Percentiles rank a stretch among this genome's conserved stretches.
These are phyloP conservation scores for Saguinus midas DNA, from an alignment of 2,113 vertebrate species.

Conservation along the genomic window DNA sequence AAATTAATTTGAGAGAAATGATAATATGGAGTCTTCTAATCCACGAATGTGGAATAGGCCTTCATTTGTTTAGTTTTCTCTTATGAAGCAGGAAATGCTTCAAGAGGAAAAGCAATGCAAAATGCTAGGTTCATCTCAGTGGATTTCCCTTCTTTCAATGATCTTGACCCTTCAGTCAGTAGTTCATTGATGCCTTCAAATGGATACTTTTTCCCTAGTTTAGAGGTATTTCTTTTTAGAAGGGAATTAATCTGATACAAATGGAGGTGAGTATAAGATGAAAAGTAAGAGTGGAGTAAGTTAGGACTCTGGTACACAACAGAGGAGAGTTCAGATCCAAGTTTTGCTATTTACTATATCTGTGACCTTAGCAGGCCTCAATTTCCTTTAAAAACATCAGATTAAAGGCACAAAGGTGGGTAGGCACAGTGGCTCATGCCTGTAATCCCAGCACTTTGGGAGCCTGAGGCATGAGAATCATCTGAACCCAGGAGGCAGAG, in stretches of 20 bases:
- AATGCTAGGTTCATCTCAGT: background rate
- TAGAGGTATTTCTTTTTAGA: background rate
- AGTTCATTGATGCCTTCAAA: background rate
- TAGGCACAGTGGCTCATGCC: no score
- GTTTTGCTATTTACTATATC: background rate
- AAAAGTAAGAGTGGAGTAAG: background rate
- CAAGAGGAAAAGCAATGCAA: background rate
- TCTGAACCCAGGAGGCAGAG: no score
- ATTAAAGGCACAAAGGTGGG: background rate
- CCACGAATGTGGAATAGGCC: background rate
- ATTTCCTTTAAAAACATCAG: background rate
- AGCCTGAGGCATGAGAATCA: no score
- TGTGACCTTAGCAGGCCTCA: background rate
- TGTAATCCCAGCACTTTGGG: no score
- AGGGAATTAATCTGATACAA: background rate
- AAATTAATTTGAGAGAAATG: background rate
- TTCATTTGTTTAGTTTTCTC: background rate
- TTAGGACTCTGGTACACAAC: background rate
- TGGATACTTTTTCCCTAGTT: background rate
- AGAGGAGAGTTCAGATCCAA: background rate
- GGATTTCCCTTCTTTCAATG: background rate
- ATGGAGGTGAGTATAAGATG: background rate
- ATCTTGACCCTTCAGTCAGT: background rate
- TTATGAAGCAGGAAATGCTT: background rate
- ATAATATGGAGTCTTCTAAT: constrained; percentile 29